Base-by-base conservation (phyloP, 1,140 invertebrate species). In the Pomacea maculata region DNA sequence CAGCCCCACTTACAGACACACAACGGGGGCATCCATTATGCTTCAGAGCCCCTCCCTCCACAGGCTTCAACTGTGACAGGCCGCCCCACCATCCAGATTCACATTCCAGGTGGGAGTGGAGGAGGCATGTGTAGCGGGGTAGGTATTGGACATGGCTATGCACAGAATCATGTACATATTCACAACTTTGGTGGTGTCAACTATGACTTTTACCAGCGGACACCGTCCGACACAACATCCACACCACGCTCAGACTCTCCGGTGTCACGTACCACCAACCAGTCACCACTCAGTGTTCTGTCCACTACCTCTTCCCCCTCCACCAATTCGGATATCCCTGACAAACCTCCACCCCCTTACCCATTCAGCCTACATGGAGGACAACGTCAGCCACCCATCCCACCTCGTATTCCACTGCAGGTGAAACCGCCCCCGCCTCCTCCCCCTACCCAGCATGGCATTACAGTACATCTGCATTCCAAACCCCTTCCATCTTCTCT, bases 311-410 rank as follows among this genome's bases (percentile, higher is more conserved):
- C 89, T 25, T 88, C 89, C 10, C 89, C 89, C 12, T 90, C 90
- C 61, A 89, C 88, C 25, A 90, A 89, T 80, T 91, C 89, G 25
- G 89, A 90, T 82, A 86, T 89, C 82, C 88, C 89, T 52, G 88
- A 90, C 68, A 88, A 87, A 83, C 90, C 88, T 17, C 90, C 90
- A 34, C 90, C 90, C 34, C 90, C 90, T 10, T 90, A 90, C 82
- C 88, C 89, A 29, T 87, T 86, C 34, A 82, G 82, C 34, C 82
- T 86, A 25, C 80, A 81, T 82, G 52, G 68, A 74, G 75, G 78
- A 80, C 83, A 83, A 57, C 78, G 83, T 11, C 87, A 87, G 74
- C 87, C 86, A 57, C 85, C 87, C 7, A 80, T 88, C 82, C 87
- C 88, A 79, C 88, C 90, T 76, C 84, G 87, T 70, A 83, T 87